A percentile compares a stretch with the other conserved stretches of the same genome.
Conservation (phyloP, 2,797 vertebrate species). For the Manis pentadactyla region DNA sequence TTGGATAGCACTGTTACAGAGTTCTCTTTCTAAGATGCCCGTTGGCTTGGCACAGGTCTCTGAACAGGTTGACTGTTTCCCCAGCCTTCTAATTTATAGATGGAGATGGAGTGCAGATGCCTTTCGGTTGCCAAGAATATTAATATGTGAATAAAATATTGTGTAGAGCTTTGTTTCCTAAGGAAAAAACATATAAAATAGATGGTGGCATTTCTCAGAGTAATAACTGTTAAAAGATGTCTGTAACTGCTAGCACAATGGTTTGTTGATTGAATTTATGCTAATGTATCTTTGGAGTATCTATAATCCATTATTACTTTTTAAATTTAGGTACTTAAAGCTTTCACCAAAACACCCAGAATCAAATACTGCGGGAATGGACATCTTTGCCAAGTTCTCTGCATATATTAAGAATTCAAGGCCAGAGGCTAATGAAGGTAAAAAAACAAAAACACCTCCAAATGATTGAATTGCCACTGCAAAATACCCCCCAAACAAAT, state of each 20-base stretch:
- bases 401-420: constrained; percentile 99
- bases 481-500: neutral
- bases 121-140: constrained; percentile 49
- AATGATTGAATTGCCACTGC: neutral
- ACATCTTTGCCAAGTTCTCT: constrained; percentile 99
- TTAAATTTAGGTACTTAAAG: constrained; percentile 92
- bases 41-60: neutral
- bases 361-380: constrained; percentile 98
- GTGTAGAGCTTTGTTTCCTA: constrained; percentile 42
- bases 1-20: neutral
- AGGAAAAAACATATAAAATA: constrained; percentile 24
- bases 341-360: constrained; percentile 96
- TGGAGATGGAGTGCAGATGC: neutral
- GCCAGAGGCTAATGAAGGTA: constrained; percentile 98
- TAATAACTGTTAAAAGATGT: constrained; percentile 4
- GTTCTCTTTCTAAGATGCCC: neutral
- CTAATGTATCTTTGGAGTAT: neutral
- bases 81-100: neutral
- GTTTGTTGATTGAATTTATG: neutral
- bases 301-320: constrained; percentile 28
- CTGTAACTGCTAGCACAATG: neutral
- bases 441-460: neutral
- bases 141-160: constrained; percentile 8
- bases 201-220: constrained; percentile 25
- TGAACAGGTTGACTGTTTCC: neutral